phyloP scores from a whole-genome alignment of 2,113 vertebrate genomes.

The Megaptera novaeangliae region DNA sequence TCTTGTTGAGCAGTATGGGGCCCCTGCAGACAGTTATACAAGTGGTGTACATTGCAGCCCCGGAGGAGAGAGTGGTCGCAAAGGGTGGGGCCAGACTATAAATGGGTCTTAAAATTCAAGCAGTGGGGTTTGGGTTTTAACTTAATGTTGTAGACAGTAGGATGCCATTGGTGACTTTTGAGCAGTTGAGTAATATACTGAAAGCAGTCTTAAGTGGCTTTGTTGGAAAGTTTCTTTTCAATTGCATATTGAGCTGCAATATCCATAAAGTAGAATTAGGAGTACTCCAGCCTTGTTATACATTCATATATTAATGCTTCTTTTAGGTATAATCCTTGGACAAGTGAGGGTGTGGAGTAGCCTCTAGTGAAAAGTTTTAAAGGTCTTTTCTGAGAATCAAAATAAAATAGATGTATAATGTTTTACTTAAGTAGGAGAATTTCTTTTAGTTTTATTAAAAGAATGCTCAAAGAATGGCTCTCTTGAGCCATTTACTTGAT shows the following conservation, averaged over 20 bases:
- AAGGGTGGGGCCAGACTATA: background rate
- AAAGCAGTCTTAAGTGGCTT: background rate
- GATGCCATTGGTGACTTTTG: background rate
- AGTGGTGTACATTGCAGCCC: background rate
- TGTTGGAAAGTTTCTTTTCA: background rate
- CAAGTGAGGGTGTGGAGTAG: background rate
- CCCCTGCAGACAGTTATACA: background rate
- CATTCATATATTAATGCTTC: background rate
- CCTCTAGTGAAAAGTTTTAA: background rate
- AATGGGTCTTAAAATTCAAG: background rate
- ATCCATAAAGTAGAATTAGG: background rate
- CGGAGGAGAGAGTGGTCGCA: background rate
- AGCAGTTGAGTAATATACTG: background rate
- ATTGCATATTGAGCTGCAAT: background rate
- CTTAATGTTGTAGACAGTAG: background rate
- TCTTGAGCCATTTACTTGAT: background rate
- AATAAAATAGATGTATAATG: background rate
- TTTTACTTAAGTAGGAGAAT: background rate
- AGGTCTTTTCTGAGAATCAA: background rate
- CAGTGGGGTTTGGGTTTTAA: background rate
- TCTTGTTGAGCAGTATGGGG: background rate
- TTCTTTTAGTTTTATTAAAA: background rate
- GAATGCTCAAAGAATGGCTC: background rate
- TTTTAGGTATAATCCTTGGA: background rate
- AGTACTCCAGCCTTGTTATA: background rate